These are phyloP conservation scores for Plutomurus gul DNA, from an alignment of 1,140 invertebrate genomes.

Conservation along the genomic window DNA sequence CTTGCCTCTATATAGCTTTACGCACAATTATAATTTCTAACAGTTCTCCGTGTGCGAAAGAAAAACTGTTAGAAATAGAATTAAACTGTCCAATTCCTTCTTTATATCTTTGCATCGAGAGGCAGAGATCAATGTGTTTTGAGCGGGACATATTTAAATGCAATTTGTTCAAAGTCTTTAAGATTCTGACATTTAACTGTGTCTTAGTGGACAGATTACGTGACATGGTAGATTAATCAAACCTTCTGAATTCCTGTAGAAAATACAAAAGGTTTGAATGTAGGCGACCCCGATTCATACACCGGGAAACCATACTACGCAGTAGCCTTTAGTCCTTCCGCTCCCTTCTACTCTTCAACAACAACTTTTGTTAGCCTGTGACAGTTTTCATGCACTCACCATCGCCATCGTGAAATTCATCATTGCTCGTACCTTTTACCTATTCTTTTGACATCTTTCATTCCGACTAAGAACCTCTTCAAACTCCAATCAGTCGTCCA, in stretches of 20 bases:
- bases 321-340: not conserved
- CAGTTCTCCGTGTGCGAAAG: no score
- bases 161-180: no score
- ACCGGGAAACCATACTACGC: not conserved
- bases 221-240: no score
- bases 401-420: conserved; percentile 9
- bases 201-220: no score
- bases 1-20: not conserved
- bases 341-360: not conserved
- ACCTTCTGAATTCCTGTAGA: not conserved
- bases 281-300: not conserved
- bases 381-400: not conserved
- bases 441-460: not conserved
- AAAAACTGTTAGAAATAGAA: no score
- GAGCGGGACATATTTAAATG: no score
- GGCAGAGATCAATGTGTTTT: no score
- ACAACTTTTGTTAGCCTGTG: not conserved
- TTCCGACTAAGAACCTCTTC: conserved; percentile 8
- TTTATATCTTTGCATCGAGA: no score
- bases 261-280: not conserved
- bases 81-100: no score
- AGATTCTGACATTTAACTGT: no score
- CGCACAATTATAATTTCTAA: no score
- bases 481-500: not conserved
- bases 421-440: conserved; percentile 26